These are phyloP conservation scores for Halictus rubicundus DNA, from an alignment of 1,140 invertebrate genomes.

Conservation along the genomic window DNA sequence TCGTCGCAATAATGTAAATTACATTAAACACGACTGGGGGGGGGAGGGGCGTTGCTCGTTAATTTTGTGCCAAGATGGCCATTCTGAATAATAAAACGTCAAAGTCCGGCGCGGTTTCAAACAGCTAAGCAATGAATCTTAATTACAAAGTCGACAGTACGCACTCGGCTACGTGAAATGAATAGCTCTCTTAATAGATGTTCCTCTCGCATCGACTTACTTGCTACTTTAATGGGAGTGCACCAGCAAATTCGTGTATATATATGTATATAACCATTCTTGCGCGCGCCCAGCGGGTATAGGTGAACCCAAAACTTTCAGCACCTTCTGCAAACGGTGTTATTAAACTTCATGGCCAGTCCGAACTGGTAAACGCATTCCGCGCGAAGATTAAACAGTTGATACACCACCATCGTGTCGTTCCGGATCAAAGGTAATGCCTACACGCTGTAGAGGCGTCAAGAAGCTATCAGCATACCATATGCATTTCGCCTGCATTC, in stretches of 20 bases:
- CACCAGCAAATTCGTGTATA: slow-evolving; percentile 33
- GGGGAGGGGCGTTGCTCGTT: neutral
- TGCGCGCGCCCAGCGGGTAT: neutral
- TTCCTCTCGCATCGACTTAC: slow-evolving; percentile 46
- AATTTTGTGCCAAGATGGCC: neutral
- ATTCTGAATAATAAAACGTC: neutral
- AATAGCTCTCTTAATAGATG: slow-evolving; percentile 42
- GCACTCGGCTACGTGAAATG: neutral
- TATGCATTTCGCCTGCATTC: neutral
- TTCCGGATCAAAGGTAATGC: neutral
- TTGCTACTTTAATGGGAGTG: slow-evolving; percentile 14
- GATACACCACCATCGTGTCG: neutral
- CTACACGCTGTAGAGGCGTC: neutral
- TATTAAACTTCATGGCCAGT: slow-evolving; percentile 57
- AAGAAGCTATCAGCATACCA: neutral
- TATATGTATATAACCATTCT: neutral
- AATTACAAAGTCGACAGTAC: neutral
- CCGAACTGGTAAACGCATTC: slow-evolving; percentile 3
- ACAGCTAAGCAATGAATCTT: neutral
- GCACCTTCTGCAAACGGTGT: slow-evolving; percentile 42
- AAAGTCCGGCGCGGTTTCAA: no score
- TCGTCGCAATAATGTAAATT: no score
- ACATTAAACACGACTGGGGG: no score
- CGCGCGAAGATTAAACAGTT: neutral
- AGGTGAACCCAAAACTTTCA: slow-evolving; percentile 42